phyloP scores from a whole-genome alignment of 1,140 invertebrate species.

The Orussus abietinus region DNA sequence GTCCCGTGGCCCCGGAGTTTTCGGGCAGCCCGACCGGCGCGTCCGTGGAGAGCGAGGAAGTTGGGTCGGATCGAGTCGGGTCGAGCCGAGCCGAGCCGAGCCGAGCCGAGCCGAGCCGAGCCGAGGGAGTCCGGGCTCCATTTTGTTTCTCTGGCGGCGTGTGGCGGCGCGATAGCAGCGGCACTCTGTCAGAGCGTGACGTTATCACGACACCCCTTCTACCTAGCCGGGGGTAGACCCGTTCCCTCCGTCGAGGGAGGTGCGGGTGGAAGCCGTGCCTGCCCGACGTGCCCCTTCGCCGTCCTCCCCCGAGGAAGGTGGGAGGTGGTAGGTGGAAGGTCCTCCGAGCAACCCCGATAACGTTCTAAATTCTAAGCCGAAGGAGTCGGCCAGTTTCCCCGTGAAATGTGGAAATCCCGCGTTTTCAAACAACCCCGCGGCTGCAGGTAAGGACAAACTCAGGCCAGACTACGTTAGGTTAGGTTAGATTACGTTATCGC shows the following conservation, averaged over 20 bases:
- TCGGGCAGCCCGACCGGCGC: constrained; percentile 2
- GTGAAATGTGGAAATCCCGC: constrained; percentile 32
- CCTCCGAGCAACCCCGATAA: constrained; percentile 40
- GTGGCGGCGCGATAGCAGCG: constrained; percentile 55
- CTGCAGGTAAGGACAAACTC: too few relatives aligned
- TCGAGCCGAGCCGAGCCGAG: too few relatives aligned
- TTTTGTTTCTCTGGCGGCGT: constrained; percentile 57
- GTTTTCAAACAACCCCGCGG: constrained; percentile 7
- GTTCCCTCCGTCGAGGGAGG: constrained; percentile 22
- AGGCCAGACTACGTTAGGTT: too few relatives aligned
- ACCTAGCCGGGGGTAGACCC: constrained; percentile 36
- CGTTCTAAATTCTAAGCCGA: constrained; percentile 42
- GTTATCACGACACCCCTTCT: constrained; percentile 55
- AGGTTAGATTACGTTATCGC: too few relatives aligned
- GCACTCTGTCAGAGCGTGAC: constrained; percentile 57
- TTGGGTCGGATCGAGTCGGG: too few relatives aligned
- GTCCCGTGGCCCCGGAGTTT: too few relatives aligned
- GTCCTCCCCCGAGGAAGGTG: constrained; percentile 14
- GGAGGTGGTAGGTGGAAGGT: constrained; percentile 24
- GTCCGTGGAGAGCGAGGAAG: constrained; percentile 16
- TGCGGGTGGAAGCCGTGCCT: constrained; percentile 37
- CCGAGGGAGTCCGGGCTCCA: constrained; percentile 34
- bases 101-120: too few relatives aligned
- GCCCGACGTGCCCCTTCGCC: constrained; percentile 16
- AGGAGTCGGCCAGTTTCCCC: constrained; percentile 47